Evolutionary conservation across 1,140 invertebrate species (phyloP), one percentile per base, ranked within the genome.

Genomic region (Rhizoglyphus robini): DNA sequence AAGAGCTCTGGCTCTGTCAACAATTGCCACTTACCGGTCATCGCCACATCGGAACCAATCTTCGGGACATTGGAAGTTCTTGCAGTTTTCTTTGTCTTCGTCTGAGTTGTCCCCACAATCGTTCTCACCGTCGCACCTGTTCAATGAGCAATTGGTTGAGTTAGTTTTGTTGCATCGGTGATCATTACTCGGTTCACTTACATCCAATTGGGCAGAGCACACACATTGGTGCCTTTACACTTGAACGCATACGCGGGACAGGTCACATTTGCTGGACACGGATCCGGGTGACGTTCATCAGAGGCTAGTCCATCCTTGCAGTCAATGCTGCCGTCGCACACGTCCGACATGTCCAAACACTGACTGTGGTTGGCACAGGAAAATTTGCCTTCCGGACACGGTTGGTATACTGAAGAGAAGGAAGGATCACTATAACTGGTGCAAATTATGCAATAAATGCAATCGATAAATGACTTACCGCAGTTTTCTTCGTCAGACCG

Each of bases 21-120:
- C 47, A 20, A 57, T 41, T 3, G n/a, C n/a, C n/a, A n/a, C n/a
- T 15, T 41, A 63, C 61, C 63, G 38, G 31, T 64, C 31, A 51
- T 64, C 63, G 11, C 30, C 63, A 49, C 63, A 64, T 3, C 63
- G 11, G 27, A 64, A 64, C 63, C 63, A 64, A 57, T 64, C 63
- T 1, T 64, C 46, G 23, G 63, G 63, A 64, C 63, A 64, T 34
- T 64, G 8, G 47, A 64, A 64, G 29, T 64, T 64, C n/a, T 49
- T 48, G 29, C 51, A 64, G 31, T 64, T 64, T 11, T 51, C 46
- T 20, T 23, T 13, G 31, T 64, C 46, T 18, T 64, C 63, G 41
- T 64, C 63, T n/a, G 59, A 61, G 25, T 64, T 64, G 27, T 64
- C 63, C 5, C 63, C 63, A 48, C 63, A 64, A 51, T 64, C 63